Percentiles rank a stretch among this genome's conserved stretches.
These are phyloP conservation scores for Philereme transversata DNA, from an alignment of 2,888 invertebrate genomes.

Conservation along the genomic window DNA sequence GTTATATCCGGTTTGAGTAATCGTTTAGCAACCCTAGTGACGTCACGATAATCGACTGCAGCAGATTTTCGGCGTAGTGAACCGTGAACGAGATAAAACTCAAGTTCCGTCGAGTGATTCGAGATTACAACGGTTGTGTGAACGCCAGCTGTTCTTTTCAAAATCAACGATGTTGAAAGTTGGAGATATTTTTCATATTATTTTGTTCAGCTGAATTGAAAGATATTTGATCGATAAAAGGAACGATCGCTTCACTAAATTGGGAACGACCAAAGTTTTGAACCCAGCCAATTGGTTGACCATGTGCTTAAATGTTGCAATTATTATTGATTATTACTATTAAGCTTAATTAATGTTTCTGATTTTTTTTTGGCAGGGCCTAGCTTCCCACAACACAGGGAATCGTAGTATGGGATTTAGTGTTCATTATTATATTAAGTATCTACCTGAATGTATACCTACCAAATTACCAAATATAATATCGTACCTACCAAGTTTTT, in stretches of 20 bases:
- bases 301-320: too few relatives aligned
- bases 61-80: constrained; percentile 44
- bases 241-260: not conserved
- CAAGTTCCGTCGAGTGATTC: constrained; percentile 34
- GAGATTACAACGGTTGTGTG: constrained; percentile 36
- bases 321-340: too few relatives aligned
- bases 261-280: not conserved
- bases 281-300: not conserved
- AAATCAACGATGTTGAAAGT: constrained; percentile 32
- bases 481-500: too few relatives aligned
- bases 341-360: too few relatives aligned
- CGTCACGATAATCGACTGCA: constrained; percentile 41
- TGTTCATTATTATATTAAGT: too few relatives aligned
- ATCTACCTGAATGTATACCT: too few relatives aligned
- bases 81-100: constrained; percentile 51
- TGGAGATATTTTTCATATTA: constrained; percentile 28
- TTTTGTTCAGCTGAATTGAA: constrained; percentile 11
- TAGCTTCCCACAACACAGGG: too few relatives aligned
- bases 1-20: not conserved
- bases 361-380: too few relatives aligned
- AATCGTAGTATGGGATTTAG: too few relatives aligned
- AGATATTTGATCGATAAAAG: constrained; percentile 9
- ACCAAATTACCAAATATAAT: too few relatives aligned
- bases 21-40: constrained; percentile 30
- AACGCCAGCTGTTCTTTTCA: constrained; percentile 35